Percentiles rank a stretch among this genome's conserved stretches.
These are phyloP conservation scores for Heliothis peltigera DNA, from an alignment of 2,888 invertebrate genomes.

Conservation along the genomic window DNA sequence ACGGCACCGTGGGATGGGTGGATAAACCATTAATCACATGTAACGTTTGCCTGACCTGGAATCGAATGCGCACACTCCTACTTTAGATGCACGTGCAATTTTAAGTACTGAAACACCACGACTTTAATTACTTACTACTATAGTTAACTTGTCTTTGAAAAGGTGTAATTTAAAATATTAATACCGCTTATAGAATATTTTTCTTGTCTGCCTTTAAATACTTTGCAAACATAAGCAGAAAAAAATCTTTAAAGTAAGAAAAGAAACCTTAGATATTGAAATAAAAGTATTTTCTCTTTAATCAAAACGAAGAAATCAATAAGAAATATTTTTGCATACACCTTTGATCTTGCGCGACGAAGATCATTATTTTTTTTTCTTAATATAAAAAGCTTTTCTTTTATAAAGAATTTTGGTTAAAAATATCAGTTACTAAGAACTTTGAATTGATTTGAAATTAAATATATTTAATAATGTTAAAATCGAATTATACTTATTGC, in stretches of 20 bases:
- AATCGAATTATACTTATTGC: not conserved
- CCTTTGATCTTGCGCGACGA: slow-evolving; percentile 35
- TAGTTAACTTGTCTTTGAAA: not conserved
- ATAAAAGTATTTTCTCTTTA: slow-evolving; percentile 29
- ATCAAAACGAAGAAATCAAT: slow-evolving; percentile 46
- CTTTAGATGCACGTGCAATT: too few relatives aligned
- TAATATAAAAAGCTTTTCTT: slow-evolving; percentile 5
- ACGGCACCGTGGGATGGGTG: too few relatives aligned
- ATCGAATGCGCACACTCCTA: too few relatives aligned
- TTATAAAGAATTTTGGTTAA: slow-evolving; percentile 8
- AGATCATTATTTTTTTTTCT: slow-evolving; percentile 37
- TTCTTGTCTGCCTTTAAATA: not conserved
- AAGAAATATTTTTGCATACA: slow-evolving; percentile 37
- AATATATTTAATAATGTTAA: slow-evolving; percentile 7
- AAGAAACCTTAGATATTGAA: slow-evolving; percentile 19
- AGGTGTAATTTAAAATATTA: too few relatives aligned
- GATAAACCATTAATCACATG: too few relatives aligned
- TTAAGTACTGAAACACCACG: too few relatives aligned
- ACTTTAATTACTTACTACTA: too few relatives aligned
- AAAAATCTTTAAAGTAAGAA: not conserved
- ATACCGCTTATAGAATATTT: not conserved
- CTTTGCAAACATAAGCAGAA: not conserved
- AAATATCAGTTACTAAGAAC: slow-evolving; percentile 8
- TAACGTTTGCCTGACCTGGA: too few relatives aligned
- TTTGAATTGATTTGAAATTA: slow-evolving; percentile 29